phyloP scores from a whole-genome alignment of 2,888 invertebrate genomes.

The Tanaodytes sp. region DNA sequence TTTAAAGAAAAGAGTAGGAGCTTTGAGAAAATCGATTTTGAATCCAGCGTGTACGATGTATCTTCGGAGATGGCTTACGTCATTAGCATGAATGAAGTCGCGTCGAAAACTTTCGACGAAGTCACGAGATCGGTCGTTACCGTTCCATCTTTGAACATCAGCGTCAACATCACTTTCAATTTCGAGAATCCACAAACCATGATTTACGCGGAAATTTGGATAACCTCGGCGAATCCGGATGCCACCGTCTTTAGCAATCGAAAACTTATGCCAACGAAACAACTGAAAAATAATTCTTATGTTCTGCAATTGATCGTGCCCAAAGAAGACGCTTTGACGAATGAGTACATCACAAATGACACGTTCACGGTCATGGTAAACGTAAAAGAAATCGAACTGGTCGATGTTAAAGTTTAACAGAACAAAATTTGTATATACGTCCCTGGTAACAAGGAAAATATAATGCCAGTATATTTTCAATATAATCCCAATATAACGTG shows the following conservation, averaged over 20 bases:
- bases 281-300: not conserved
- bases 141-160: not conserved
- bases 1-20: slow-evolving; percentile 1
- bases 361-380: not conserved
- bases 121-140: not conserved
- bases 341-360: slow-evolving; percentile 19
- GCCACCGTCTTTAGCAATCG: not conserved
- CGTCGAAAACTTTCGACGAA: not conserved
- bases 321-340: slow-evolving; percentile 11
- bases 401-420: no score
- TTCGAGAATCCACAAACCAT: not conserved
- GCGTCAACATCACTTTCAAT: not conserved
- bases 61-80: not conserved
- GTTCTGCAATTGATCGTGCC: not conserved
- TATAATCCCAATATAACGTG: no score
- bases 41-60: not conserved
- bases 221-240: not conserved
- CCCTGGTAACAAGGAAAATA: no score
- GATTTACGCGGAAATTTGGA: not conserved
- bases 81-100: slow-evolving; percentile 8
- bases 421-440: no score
- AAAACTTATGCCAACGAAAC: not conserved
- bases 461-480: no score
- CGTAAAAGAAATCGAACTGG: slow-evolving; percentile 6
- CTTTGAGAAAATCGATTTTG: not conserved